These are phyloP conservation scores for Pachyseris speciosa DNA, from an alignment of 64 coral and sea anemone genomes.

Conservation along the genomic window DNA sequence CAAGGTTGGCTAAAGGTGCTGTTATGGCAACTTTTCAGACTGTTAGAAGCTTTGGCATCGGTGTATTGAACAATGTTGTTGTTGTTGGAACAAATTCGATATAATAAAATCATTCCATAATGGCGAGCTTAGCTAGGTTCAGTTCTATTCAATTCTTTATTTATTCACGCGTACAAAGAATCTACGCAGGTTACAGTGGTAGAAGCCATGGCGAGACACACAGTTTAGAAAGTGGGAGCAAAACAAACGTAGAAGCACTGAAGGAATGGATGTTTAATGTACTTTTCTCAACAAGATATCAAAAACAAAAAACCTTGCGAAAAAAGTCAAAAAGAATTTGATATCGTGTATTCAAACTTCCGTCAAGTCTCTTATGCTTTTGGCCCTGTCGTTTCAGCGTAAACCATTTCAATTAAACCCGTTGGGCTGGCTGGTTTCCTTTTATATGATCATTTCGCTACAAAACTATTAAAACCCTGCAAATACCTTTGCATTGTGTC, in stretches of 20 bases:
- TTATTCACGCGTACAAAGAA: neutral
- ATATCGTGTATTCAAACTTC: neutral
- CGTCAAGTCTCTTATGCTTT: neutral
- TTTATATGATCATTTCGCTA: no score
- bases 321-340: neutral
- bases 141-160: neutral
- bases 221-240: neutral
- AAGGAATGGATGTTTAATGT: neutral
- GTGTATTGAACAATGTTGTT: no score
- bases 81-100: neutral
- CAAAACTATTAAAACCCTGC: neutral
- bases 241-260: neutral
- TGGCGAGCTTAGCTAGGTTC: neutral
- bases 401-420: no score
- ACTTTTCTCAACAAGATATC: neutral
- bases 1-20: no score
- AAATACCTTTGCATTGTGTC: conserved; percentile 45
- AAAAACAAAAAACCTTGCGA: neutral
- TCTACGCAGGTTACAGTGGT: neutral
- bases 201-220: no score
- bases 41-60: no score
- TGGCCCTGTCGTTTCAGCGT: neutral
- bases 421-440: no score
- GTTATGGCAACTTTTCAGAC: no score
- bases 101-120: neutral